Conservation (phyloP, 2,113 vertebrate genomes). For the Stigmatopora nigra region DNA sequence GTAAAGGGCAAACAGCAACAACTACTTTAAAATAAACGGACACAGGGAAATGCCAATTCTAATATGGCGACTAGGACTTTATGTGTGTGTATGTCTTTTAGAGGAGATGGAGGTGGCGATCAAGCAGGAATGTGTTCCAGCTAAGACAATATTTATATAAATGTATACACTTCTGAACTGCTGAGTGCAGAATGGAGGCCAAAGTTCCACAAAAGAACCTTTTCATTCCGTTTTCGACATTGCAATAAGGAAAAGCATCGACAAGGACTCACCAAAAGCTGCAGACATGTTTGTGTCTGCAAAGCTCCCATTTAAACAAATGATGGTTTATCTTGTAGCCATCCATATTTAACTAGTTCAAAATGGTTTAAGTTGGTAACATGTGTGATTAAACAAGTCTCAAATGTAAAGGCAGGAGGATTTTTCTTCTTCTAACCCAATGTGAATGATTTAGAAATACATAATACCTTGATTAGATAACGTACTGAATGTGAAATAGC, state of each 20-base stretch:
- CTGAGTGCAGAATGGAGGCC: constrained; percentile 7
- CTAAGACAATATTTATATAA: constrained; percentile 24
- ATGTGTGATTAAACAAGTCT: constrained; percentile 14
- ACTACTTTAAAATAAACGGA: constrained; percentile 56
- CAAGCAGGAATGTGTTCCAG: constrained; percentile 17
- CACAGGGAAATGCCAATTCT: constrained; percentile 20
- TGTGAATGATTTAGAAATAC: no score
- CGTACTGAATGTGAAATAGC: no score
- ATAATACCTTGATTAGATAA: no score
- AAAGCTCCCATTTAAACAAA: constrained; percentile 6
- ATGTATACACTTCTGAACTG: constrained; percentile 14
- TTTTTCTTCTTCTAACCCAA: no score
- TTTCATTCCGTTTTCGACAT: constrained; percentile 7
- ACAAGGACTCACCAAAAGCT: neutral
- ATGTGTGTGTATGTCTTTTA: constrained; percentile 4
- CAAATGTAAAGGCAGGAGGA: constrained; percentile 27
- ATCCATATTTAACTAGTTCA: constrained; percentile 19
- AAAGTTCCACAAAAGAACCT: constrained; percentile 4
- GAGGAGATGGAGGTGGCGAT: neutral
- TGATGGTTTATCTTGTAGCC: constrained; percentile 7
- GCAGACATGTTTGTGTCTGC: constrained; percentile 4
- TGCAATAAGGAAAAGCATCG: neutral
- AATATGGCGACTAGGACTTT: constrained; percentile 12
- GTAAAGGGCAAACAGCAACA: constrained; percentile 54
- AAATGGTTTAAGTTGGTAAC: constrained; percentile 16